Percentiles rank a stretch among this genome's conserved stretches.
Conservation (phyloP, 1,140 invertebrate species). For the Bicyclus anynana region DNA sequence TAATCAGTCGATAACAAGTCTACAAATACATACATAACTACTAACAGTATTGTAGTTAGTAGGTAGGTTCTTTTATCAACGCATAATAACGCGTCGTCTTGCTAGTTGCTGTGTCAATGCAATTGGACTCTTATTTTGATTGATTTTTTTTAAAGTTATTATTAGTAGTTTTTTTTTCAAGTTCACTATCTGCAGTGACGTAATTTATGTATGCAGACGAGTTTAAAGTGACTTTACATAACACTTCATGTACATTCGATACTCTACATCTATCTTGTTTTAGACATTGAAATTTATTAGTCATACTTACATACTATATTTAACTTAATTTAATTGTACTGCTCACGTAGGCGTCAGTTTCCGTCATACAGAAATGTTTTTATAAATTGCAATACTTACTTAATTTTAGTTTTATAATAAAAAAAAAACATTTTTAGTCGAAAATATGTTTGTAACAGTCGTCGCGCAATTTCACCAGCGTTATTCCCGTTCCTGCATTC, state of each 20-base stretch:
- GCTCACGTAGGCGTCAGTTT: background rate
- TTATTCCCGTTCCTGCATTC: too few species aligned
- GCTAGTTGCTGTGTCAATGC: constrained; percentile 26
- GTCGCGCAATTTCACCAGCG: too few species aligned
- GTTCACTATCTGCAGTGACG: constrained; percentile 31
- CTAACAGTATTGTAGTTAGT: constrained; percentile 23
- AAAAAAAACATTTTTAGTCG: too few species aligned
- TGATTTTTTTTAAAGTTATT: background rate
- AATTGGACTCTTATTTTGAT: constrained; percentile 22
- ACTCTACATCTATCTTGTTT: background rate
- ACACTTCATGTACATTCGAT: constrained; percentile 8
- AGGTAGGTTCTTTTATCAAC: constrained; percentile 27
- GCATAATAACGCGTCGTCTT: constrained; percentile 25
- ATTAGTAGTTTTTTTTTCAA: constrained; percentile 15
- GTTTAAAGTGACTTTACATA: constrained; percentile 16
- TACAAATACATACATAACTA: background rate
- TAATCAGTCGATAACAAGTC: constrained; percentile 31
- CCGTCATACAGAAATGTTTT: too few species aligned
- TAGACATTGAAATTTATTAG: background rate
- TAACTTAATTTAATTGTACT: too few species aligned
- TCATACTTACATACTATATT: background rate
- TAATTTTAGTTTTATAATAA: too few species aligned
- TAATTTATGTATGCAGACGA: constrained; percentile 27
- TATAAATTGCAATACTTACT: too few species aligned
- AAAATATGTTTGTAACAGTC: too few species aligned